These are phyloP conservation scores for Hippotragus niger DNA, from an alignment of 2,113 vertebrate genomes.

Conservation along the genomic window DNA sequence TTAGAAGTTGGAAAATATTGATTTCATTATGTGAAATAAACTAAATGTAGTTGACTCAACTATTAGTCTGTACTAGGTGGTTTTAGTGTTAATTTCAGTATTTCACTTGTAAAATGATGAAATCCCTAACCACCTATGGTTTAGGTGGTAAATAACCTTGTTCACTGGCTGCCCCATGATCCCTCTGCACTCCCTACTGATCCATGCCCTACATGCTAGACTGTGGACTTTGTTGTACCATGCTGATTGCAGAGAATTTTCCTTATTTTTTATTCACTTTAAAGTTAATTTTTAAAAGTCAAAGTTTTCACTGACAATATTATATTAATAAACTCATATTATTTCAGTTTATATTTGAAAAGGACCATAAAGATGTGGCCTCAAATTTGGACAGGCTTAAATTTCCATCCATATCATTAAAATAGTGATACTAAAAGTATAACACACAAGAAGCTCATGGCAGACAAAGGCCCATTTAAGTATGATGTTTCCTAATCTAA, in stretches of 20 bases:
- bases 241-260: neutral
- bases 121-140: neutral
- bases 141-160: neutral
- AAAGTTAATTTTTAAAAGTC: neutral
- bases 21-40: neutral
- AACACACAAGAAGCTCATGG: neutral
- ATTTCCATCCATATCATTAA: neutral
- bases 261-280: neutral
- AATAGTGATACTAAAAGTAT: neutral
- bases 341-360: constrained; percentile 26
- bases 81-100: neutral
- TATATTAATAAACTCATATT: neutral
- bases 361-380: neutral
- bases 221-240: neutral
- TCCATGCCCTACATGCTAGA: neutral
- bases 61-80: neutral
- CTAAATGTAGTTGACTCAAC: neutral
- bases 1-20: neutral
- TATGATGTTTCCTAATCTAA: neutral
- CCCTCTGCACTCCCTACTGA: too few relatives aligned
- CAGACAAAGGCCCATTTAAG: neutral
- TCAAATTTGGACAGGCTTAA: neutral
- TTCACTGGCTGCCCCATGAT: neutral
- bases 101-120: neutral
- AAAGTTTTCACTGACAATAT: neutral